A percentile compares a stretch with the other conserved stretches of the same genome.
These are phyloP conservation scores for Apotomis capreana DNA, from an alignment of 2,888 invertebrate species.

Conservation along the genomic window DNA sequence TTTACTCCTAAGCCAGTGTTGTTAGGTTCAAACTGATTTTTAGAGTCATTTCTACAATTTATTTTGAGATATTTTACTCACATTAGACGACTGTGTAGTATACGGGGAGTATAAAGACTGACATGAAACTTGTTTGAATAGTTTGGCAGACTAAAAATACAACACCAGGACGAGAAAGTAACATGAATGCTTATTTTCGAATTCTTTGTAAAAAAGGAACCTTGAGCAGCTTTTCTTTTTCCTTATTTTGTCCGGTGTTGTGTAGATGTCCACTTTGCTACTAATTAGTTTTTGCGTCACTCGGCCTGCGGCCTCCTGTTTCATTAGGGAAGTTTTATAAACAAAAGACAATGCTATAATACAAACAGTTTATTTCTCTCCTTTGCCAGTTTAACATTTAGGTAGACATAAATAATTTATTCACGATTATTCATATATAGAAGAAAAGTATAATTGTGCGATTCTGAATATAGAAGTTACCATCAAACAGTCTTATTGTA, in stretches of 20 bases:
- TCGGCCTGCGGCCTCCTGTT: neutral
- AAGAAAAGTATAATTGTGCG: conserved; percentile 72
- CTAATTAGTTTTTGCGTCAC: conserved; percentile 19
- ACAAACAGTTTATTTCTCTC: conserved; percentile 65
- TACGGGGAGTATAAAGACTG: too few relatives aligned
- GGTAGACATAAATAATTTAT: conserved; percentile 66
- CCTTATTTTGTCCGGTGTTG: neutral
- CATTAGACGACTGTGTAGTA: too few relatives aligned
- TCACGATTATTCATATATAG: conserved; percentile 55
- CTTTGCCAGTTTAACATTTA: conserved; percentile 61
- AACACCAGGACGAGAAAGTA: neutral
- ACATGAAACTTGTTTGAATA: too few relatives aligned
- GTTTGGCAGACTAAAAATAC: too few relatives aligned
- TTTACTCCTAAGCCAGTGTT: too few relatives aligned
- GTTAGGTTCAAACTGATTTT: too few relatives aligned
- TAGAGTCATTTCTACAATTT: too few relatives aligned
- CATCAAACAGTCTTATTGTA: conserved; percentile 71
- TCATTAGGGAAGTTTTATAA: neutral
- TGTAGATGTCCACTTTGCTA: conserved; percentile 19
- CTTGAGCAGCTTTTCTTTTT: neutral
- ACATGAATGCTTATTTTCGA: neutral
- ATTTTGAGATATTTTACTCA: too few relatives aligned
- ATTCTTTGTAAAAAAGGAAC: neutral
- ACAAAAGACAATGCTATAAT: conserved; percentile 50
- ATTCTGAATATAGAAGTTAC: conserved; percentile 62